These are phyloP conservation scores for Zhuqinia jingwanae DNA, from an alignment of 2,888 invertebrate species.

Conservation along the genomic window DNA sequence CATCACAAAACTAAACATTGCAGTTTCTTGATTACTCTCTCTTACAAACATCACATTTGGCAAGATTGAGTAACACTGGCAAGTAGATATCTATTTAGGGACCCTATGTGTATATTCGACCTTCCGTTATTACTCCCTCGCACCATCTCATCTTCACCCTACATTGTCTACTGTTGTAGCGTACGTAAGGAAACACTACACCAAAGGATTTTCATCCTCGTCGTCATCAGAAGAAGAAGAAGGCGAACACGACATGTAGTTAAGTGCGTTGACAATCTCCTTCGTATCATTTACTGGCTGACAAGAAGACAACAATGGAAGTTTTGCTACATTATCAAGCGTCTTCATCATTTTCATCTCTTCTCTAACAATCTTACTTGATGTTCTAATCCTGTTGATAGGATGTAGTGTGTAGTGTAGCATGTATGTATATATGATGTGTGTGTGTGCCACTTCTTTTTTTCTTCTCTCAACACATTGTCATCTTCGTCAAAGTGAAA, in stretches of 20 bases:
- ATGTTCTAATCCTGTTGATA: no score
- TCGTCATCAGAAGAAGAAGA: not conserved
- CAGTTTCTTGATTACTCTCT: no score
- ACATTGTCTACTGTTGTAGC: no score
- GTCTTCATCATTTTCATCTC: conserved; percentile 40
- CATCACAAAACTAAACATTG: no score
- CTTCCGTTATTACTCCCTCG: no score
- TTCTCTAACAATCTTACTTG: no score
- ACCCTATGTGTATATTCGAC: no score
- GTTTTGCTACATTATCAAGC: conserved; percentile 42
- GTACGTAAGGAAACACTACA: no score
- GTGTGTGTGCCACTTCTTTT: not conserved
- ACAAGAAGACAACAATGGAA: conserved; percentile 25
- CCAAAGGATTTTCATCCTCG: not conserved
- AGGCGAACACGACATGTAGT: conserved; percentile 5
- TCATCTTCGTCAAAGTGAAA: conserved; percentile 47
- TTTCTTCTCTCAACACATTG: conserved; percentile 27
- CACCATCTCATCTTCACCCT: no score
- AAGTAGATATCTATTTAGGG: no score
- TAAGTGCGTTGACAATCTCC: conserved; percentile 48
- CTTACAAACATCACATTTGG: no score
- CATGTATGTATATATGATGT: not conserved
- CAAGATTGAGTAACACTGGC: no score
- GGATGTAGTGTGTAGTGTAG: conserved; percentile 19
- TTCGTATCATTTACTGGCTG: conserved; percentile 40